Conservation (phyloP, 2,888 invertebrate species). For the Metopia argyrocephala region DNA sequence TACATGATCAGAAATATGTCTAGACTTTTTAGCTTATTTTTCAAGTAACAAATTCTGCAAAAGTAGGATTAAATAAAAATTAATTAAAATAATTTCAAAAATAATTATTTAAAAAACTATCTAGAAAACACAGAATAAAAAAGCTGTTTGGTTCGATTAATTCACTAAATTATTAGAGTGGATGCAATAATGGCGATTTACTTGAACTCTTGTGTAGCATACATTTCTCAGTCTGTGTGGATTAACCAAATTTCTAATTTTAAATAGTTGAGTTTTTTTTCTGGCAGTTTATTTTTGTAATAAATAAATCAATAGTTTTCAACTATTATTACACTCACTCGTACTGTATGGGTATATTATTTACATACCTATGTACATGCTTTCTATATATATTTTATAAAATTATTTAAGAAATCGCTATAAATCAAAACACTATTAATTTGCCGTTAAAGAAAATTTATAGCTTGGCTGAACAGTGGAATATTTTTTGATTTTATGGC, state of each 20-base stretch:
- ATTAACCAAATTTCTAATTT: neutral
- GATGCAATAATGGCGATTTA: neutral
- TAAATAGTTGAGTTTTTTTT: neutral
- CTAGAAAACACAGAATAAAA: too few relatives aligned
- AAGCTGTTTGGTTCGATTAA: too few relatives aligned
- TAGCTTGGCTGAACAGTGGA: conserved; percentile 13
- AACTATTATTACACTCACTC: neutral
- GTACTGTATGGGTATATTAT: neutral
- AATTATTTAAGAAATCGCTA: conserved; percentile 33
- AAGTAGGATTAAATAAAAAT: too few relatives aligned
- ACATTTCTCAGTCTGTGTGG: neutral
- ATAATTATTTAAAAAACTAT: too few relatives aligned
- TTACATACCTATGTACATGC: neutral
- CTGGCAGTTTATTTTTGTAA: neutral
- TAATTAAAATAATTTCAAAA: too few relatives aligned
- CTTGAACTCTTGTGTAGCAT: neutral
- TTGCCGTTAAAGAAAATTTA: conserved; percentile 63
- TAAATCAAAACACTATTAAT: conserved; percentile 66
- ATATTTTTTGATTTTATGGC: neutral
- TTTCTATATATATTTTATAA: conserved; percentile 20
- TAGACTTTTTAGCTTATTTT: too few relatives aligned
- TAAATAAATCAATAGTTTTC: conserved; percentile 7
- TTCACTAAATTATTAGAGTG: neutral
- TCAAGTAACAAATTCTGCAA: too few relatives aligned
- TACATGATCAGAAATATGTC: too few relatives aligned